phyloP scores from a whole-genome alignment of 2,888 invertebrate genomes.

The Parapristionchus giblindavisi region DNA sequence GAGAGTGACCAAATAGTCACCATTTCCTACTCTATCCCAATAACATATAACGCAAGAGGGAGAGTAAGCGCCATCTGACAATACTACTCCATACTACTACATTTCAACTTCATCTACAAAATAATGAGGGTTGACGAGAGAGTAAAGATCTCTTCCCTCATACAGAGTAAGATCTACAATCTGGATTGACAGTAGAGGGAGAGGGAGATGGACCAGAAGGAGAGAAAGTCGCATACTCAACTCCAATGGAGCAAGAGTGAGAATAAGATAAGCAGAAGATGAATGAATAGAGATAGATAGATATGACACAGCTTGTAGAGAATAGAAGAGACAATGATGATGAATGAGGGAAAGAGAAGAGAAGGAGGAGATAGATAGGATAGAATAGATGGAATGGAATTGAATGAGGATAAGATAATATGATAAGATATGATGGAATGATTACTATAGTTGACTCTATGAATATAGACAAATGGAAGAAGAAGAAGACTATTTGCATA shows the following conservation, averaged over 20 bases:
- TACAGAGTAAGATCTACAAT: too few relatives aligned
- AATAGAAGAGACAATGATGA: slow-evolving; percentile 9
- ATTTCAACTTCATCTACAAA: too few relatives aligned
- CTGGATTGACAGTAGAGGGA: too few relatives aligned
- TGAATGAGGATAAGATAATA: slow-evolving; percentile 18
- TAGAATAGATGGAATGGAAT: slow-evolving; percentile 1
- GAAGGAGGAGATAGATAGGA: slow-evolving; percentile 7
- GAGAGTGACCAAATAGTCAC: background rate
- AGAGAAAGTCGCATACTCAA: too few relatives aligned
- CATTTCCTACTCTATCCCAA: too few relatives aligned
- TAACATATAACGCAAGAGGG: too few relatives aligned
- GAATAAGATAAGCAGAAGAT: slow-evolving; percentile 18
- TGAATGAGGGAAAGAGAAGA: slow-evolving; percentile 7
- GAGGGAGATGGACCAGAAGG: too few relatives aligned
- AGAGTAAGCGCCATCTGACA: too few relatives aligned
- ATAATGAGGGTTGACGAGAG: too few relatives aligned
- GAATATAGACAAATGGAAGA: background rate
- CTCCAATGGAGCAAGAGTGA: background rate
- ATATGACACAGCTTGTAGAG: background rate
- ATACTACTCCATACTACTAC: too few relatives aligned
- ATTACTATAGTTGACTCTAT: background rate
- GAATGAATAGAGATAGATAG: slow-evolving; percentile 18
- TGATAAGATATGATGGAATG: slow-evolving; percentile 22
- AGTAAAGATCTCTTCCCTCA: too few relatives aligned
- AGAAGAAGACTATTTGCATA: background rate